Percentiles rank a stretch among this genome's conserved stretches.
These are phyloP conservation scores for Galaxea fascicularis DNA, from an alignment of 92 coral and sea anemone species.

Conservation along the genomic window DNA sequence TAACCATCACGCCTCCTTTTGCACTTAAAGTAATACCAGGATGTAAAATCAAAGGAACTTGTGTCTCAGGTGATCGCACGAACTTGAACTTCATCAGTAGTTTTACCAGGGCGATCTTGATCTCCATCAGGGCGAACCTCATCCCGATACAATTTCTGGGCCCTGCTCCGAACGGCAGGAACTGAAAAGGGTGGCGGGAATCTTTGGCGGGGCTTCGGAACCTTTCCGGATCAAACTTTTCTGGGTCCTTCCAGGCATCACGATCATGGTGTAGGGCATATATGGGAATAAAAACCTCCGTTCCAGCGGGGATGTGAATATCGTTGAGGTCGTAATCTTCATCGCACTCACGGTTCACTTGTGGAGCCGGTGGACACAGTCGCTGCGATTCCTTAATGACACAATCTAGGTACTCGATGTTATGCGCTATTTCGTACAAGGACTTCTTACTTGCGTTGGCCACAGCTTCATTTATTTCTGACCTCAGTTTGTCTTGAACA, in stretches of 20 bases:
- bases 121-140: constrained; percentile 74
- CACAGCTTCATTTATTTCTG: constrained; percentile 42
- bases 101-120: constrained; percentile 69
- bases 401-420: constrained; percentile 72
- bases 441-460: constrained; percentile 47
- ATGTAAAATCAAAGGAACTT: constrained; percentile 55
- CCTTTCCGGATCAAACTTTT: constrained; percentile 74
- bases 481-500: constrained; percentile 54
- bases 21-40: constrained; percentile 50
- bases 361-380: constrained; percentile 52
- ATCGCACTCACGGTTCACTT: constrained; percentile 54
- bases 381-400: constrained; percentile 72
- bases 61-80: constrained; percentile 76
- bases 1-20: constrained; percentile 53
- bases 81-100: constrained; percentile 61
- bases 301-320: constrained; percentile 58
- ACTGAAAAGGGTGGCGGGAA: constrained; percentile 54
- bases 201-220: constrained; percentile 56
- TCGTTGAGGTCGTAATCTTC: constrained; percentile 54
- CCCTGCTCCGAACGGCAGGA: constrained; percentile 70
- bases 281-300: constrained; percentile 55
- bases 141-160: constrained; percentile 72
- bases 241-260: constrained; percentile 63
- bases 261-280: constrained; percentile 71
- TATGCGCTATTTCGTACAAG: constrained; percentile 56